Percentiles rank a stretch among this genome's conserved stretches.
phyloP scores from a whole-genome alignment of 2,797 vertebrate species.

The Sphaeramia orbicularis region DNA sequence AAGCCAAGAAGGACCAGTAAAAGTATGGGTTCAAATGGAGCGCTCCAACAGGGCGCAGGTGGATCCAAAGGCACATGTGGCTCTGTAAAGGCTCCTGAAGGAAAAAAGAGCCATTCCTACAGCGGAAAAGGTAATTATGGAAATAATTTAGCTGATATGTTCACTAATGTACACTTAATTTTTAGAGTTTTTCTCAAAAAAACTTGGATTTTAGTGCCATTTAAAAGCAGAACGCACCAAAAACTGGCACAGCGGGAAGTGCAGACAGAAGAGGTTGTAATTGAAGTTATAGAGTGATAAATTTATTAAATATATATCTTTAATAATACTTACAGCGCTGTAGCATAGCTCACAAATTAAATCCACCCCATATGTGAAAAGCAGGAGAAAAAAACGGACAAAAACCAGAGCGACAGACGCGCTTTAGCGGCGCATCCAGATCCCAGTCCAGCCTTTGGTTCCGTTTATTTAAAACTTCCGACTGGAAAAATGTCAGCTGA shows the following conservation, averaged over 20 bases:
- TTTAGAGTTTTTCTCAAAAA: background rate
- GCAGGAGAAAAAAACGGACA: background rate
- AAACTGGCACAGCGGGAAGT: conserved; percentile 23
- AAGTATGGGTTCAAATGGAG: conserved; percentile 35
- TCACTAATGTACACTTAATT: background rate
- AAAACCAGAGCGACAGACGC: conserved; percentile 10
- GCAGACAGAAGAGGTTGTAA: background rate
- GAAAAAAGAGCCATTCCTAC: background rate
- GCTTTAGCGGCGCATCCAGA: background rate
- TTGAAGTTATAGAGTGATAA: background rate
- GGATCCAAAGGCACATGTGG: conserved; percentile 52
- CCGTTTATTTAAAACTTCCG: background rate
- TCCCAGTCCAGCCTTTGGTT: conserved; percentile 9
- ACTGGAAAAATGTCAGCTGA: background rate
- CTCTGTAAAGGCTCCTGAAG: conserved; percentile 3
- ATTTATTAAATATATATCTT: background rate
- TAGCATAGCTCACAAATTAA: background rate
- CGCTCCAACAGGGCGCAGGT: conserved; percentile 73
- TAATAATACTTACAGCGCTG: background rate
- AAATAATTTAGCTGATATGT: background rate
- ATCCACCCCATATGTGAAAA: accelerated
- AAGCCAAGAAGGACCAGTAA: conserved; percentile 32
- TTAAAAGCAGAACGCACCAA: background rate
- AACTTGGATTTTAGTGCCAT: conserved; percentile 16
- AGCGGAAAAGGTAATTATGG: conserved; percentile 31